These are phyloP conservation scores for Bombus fervidus DNA, from an alignment of 1,140 invertebrate genomes.

Conservation along the genomic window DNA sequence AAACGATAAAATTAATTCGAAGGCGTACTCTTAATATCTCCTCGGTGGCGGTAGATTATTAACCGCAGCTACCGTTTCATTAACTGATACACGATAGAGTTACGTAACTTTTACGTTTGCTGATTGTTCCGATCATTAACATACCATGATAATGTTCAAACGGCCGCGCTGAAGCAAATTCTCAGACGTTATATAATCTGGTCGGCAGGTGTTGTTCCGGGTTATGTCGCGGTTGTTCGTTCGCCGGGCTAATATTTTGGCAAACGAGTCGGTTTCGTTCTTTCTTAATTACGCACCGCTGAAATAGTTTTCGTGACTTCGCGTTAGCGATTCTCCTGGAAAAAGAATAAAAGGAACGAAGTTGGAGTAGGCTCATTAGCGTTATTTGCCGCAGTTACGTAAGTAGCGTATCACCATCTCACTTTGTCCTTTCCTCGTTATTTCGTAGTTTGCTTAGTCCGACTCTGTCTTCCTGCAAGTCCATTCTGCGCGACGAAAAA, in stretches of 20 bases:
- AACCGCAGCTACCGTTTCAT: background rate
- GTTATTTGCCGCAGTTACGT: conserved; percentile 82
- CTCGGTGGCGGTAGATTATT: background rate
- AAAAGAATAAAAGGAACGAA: conserved; percentile 59
- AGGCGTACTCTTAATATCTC: background rate
- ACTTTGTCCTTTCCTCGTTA: conserved; percentile 15
- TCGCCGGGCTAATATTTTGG: background rate
- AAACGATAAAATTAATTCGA: conserved; percentile 10
- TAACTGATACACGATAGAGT: background rate
- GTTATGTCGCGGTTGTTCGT: background rate
- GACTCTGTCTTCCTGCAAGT: conserved; percentile 1
- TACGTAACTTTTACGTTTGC: background rate
- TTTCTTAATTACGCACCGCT: conserved; percentile 13
- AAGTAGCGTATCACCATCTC: conserved; percentile 70
- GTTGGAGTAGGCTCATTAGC: conserved; percentile 80
- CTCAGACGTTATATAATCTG: conserved; percentile 11
- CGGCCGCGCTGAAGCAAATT: background rate
- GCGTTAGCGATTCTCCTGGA: conserved; percentile 8
- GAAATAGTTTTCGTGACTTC: conserved; percentile 28
- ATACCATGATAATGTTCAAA: conserved; percentile 1
- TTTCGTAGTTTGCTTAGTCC: conserved; percentile 29
- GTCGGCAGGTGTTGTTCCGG: background rate
- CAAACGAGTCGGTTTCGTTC: background rate
- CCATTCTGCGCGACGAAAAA: conserved; percentile 20
- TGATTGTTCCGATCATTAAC: conserved; percentile 14